Evolutionary conservation across 53 echinoderm and acorn worm species (phyloP).

Genomic region (Astropecten irregularis): DNA sequence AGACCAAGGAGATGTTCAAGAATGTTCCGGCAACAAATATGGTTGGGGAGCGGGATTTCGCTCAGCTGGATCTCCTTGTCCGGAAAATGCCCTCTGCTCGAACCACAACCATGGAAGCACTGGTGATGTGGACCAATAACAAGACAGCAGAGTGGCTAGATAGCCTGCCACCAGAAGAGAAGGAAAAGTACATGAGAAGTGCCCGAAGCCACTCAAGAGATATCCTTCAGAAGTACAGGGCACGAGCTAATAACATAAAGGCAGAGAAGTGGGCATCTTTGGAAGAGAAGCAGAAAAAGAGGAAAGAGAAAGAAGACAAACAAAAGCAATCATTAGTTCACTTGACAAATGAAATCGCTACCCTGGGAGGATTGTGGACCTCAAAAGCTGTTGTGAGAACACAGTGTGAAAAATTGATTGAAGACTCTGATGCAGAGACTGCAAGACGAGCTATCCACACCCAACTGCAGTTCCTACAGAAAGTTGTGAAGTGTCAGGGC

Average conservation of each 20-base stretch:
- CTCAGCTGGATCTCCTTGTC: conserved; percentile 50
- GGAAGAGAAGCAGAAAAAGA: conserved; percentile 1
- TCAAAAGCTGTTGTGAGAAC: neutral
- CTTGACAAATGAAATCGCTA: neutral
- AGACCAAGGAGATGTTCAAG: neutral
- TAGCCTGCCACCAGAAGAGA: neutral
- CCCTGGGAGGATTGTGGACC: neutral
- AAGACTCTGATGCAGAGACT: neutral
- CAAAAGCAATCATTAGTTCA: neutral
- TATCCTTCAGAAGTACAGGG: neutral
- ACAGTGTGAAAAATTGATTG: neutral
- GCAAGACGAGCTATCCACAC: neutral
- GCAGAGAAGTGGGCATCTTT: neutral
- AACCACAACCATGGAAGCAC: neutral
- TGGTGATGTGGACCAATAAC: conserved; percentile 20
- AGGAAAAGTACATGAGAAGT: neutral
- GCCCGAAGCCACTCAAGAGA: neutral
- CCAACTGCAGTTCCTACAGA: neutral
- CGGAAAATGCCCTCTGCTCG: conserved; percentile 45
- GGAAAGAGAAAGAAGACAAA: neutral
- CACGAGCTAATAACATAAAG: neutral
- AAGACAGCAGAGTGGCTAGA: no score
- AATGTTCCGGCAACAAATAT: conserved; percentile 65
- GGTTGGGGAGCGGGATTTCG: conserved; percentile 61
- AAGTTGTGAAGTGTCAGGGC: neutral